Base-by-base conservation (phyloP, 2,113 vertebrate species). In the Dipodomys stephensi region DNA sequence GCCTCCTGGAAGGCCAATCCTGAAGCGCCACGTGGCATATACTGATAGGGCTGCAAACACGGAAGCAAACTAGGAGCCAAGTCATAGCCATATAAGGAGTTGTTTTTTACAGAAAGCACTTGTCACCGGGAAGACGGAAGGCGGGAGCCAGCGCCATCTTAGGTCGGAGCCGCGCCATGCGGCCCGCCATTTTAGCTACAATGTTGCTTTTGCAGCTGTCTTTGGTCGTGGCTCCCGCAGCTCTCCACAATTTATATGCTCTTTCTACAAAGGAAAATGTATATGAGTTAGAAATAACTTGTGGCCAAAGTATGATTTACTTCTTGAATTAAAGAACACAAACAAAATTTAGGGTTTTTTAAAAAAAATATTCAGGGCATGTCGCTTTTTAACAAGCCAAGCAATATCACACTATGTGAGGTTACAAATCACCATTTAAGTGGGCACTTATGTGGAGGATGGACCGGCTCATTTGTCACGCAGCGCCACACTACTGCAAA, bases 181-280 rank as follows among this genome's bases (percentile, higher is more conserved):
- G n/a, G n/a, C n/a, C n/a, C n/a, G n/a, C n/a, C n/a, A n/a, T n/a
- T n/a, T n/a, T n/a, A n/a, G n/a, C n/a, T n/a, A n/a, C n/a, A n/a
- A n/a, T n/a, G n/a, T n/a, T n/a, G n/a, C n/a, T n/a, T n/a, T n/a
- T n/a, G n/a, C n/a, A n/a, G n/a, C n/a, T n/a, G n/a, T n/a, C n/a
- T n/a, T n/a, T n/a, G n/a, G n/a, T n/a, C n/a, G n/a, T n/a, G n/a
- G n/a, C n/a, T n/a, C n/a, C n/a, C n/a, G n/a, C n/a, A n/a, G n/a
- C n/a, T n/a, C n/a, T n/a, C 12, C 30, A 53, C 87, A 87, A 92
- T 93, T 92, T 94, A 68, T 39, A 65, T 74, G 6, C 28, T 82
- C 77, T 76, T 83, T 18, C 80, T 88, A 80, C 19, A 35, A 79
- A 82, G 85, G 67, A 6, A 32, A 4, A 28, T 67, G 76, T 13